These are phyloP conservation scores for Harpagifer antarcticus DNA, from an alignment of 2,797 vertebrate genomes.

Conservation along the genomic window DNA sequence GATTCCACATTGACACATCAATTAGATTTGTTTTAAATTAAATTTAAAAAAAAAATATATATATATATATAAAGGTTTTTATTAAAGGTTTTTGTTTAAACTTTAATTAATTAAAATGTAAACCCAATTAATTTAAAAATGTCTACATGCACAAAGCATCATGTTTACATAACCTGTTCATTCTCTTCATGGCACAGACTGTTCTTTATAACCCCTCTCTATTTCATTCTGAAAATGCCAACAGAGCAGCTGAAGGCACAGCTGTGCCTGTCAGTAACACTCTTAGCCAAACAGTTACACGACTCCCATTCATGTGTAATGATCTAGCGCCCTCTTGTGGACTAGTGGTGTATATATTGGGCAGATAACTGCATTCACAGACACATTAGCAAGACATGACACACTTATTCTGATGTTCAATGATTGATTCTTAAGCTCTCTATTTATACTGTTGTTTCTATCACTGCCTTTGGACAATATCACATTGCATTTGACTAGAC, in stretches of 20 bases:
- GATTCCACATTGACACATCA: too few species aligned
- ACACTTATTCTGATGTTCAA: background rate
- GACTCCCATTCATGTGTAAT: too few species aligned
- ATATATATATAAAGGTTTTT: too few species aligned
- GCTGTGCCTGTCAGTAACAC: background rate
- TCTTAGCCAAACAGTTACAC: too few species aligned
- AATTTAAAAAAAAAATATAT: too few species aligned
- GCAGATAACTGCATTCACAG: background rate
- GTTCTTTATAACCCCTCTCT: background rate
- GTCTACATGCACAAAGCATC: background rate
- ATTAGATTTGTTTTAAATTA: too few species aligned
- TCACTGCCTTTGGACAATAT: background rate
- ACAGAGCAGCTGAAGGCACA: constrained; percentile 3
- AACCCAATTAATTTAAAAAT: background rate
- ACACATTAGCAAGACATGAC: background rate
- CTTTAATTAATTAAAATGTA: background rate
- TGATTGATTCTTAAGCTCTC: background rate
- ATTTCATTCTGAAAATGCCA: background rate
- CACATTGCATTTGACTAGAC: background rate
- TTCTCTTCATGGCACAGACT: background rate
- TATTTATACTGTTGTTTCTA: background rate
- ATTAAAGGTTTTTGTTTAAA: background rate
- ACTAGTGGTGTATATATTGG: constrained; percentile 11
- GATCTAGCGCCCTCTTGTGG: constrained; percentile 36
- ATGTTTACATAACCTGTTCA: background rate